phyloP scores from a whole-genome alignment of 2,797 vertebrate species.

The Tolypeutes matacus region DNA sequence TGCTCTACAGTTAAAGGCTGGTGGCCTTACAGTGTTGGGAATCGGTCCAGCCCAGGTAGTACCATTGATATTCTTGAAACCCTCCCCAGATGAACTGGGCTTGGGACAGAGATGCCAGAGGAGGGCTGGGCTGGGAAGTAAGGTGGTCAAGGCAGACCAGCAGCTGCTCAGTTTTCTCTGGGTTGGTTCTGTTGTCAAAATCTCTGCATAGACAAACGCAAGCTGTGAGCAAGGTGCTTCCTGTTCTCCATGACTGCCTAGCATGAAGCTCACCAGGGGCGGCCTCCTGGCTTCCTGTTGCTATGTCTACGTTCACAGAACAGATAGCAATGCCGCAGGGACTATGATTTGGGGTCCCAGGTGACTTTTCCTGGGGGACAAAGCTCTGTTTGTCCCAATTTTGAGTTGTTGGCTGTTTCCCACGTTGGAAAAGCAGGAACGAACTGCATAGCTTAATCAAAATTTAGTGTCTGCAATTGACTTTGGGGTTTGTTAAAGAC shows the following conservation, averaged over 20 bases:
- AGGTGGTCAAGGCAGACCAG: background rate
- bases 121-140: background rate
- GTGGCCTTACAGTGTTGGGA: background rate
- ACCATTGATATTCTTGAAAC: background rate
- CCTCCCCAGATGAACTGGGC: background rate
- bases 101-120: background rate
- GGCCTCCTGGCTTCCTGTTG: conserved; percentile 17
- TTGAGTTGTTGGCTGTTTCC: background rate
- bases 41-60: background rate
- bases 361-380: background rate
- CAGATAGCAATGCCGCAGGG: background rate
- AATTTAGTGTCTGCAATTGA: background rate
- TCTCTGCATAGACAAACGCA: background rate
- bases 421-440: background rate
- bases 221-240: conserved; percentile 52
- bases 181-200: background rate
- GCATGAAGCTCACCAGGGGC: background rate
- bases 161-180: background rate
- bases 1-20: background rate
- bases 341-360: background rate
- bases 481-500: background rate
- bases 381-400: background rate
- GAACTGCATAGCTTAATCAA: background rate
- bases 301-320: conserved; percentile 1
- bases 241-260: background rate